Percentiles rank a stretch among this genome's conserved stretches.
phyloP scores from a whole-genome alignment of 2,113 vertebrate genomes.

The Ginglymostoma cirratum region DNA sequence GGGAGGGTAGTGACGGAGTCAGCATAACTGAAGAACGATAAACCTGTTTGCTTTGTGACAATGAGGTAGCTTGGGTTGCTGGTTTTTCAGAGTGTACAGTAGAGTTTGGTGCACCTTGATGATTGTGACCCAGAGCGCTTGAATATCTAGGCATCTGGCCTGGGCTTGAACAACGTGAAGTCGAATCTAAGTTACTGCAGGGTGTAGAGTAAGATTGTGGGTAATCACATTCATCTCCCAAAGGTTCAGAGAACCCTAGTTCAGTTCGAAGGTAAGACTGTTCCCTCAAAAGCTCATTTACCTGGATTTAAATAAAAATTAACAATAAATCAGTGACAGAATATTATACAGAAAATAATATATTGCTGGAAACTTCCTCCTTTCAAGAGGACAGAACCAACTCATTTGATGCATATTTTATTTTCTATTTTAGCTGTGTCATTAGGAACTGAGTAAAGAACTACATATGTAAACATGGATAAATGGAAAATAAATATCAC shows the following conservation, averaged over 20 bases:
- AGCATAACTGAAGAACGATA: slow-evolving; percentile 77
- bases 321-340: neutral
- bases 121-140: slow-evolving; percentile 43
- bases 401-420: neutral
- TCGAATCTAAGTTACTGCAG: slow-evolving; percentile 51
- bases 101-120: slow-evolving; percentile 45
- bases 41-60: slow-evolving; percentile 52
- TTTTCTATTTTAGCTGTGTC: neutral
- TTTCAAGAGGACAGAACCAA: neutral
- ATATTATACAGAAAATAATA: neutral
- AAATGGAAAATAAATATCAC: neutral
- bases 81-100: slow-evolving; percentile 32
- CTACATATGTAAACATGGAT: neutral
- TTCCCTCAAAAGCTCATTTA: slow-evolving; percentile 82
- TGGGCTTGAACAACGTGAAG: slow-evolving; percentile 71
- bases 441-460: neutral
- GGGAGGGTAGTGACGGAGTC: slow-evolving; percentile 65
- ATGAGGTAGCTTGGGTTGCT: slow-evolving; percentile 14
- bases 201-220: slow-evolving; percentile 56
- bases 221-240: slow-evolving; percentile 59
- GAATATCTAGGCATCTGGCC: slow-evolving; percentile 50
- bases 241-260: slow-evolving; percentile 61
- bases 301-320: slow-evolving; percentile 53
- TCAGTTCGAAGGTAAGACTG: slow-evolving; percentile 82
- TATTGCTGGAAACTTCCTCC: neutral